Evolutionary conservation across 2,797 vertebrate genomes (phyloP).

Genomic region (Trachurus trachurus): DNA sequence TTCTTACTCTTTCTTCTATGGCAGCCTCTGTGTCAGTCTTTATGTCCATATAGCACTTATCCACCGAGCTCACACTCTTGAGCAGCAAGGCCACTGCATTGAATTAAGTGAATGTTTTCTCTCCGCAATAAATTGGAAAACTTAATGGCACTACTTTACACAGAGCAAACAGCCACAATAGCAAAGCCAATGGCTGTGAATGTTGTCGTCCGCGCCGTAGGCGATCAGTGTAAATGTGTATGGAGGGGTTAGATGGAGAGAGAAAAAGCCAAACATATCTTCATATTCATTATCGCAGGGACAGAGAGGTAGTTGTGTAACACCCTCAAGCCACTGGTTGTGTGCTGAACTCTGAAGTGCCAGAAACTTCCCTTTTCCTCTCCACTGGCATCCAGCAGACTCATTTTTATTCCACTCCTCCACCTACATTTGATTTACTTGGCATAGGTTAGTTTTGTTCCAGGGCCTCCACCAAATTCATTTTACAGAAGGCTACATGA

Average conservation of each 20-base stretch:
- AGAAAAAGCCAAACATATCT: conserved; percentile 1
- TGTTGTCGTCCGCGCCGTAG: conserved; percentile 18
- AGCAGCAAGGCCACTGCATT: conserved; percentile 12
- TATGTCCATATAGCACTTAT: background rate
- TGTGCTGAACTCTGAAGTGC: conserved; percentile 13
- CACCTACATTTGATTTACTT: conserved; percentile 53
- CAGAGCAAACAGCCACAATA: conserved; percentile 49
- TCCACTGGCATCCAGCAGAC: conserved; percentile 17
- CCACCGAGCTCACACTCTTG: background rate
- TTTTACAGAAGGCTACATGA: conserved; percentile 40
- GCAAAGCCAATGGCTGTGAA: conserved; percentile 45
- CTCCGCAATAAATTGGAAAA: conserved; percentile 42
- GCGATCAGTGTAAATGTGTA: background rate
- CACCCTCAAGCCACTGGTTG: conserved; percentile 4
- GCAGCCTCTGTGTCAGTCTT: background rate
- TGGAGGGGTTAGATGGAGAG: background rate
- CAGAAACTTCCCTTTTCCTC: conserved; percentile 16
- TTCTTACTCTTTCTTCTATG: background rate
- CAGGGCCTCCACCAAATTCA: conserved; percentile 30
- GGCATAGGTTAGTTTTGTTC: conserved; percentile 48
- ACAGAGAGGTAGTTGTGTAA: conserved; percentile 21
- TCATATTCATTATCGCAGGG: background rate
- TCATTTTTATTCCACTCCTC: conserved; percentile 41
- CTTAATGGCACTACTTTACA: conserved; percentile 60
- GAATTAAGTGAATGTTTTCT: conserved; percentile 42